phyloP scores from a whole-genome alignment of 2,113 vertebrate genomes.

The Vanacampus margaritifer region DNA sequence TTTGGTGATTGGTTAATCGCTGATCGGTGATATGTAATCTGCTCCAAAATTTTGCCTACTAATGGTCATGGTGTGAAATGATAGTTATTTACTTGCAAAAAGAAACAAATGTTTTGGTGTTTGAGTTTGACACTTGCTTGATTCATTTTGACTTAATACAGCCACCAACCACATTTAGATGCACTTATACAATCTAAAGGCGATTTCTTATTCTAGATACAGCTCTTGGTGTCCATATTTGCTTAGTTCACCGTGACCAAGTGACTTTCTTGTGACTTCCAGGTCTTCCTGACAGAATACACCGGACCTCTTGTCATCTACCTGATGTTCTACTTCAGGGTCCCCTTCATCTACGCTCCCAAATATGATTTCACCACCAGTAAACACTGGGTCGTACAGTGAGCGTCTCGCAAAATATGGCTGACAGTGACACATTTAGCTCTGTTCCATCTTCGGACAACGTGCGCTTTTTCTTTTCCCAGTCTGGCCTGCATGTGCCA shows the following conservation, averaged over 20 bases:
- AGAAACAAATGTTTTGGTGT: no score
- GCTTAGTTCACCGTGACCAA: neutral
- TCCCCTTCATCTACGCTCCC: constrained; percentile 85
- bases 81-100: no score
- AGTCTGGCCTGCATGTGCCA: constrained; percentile 90
- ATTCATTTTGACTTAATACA: neutral
- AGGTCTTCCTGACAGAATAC: constrained; percentile 92
- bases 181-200: neutral
- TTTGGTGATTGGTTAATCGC: no score
- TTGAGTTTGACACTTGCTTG: no score
- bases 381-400: constrained; percentile 89
- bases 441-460: neutral
- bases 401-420: constrained; percentile 50
- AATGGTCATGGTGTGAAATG: no score
- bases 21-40: no score
- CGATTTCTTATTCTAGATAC: no score
- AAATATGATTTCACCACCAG: constrained; percentile 89
- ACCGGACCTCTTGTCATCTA: constrained; percentile 87
- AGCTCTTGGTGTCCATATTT: neutral
- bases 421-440: neutral
- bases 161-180: neutral
- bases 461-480: constrained; percentile 11
- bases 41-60: no score
- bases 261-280: constrained; percentile 7
- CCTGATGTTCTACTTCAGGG: constrained; percentile 88